These are phyloP conservation scores for Prosopocoilus inquinatus DNA, from an alignment of 2,888 invertebrate species.

Conservation along the genomic window DNA sequence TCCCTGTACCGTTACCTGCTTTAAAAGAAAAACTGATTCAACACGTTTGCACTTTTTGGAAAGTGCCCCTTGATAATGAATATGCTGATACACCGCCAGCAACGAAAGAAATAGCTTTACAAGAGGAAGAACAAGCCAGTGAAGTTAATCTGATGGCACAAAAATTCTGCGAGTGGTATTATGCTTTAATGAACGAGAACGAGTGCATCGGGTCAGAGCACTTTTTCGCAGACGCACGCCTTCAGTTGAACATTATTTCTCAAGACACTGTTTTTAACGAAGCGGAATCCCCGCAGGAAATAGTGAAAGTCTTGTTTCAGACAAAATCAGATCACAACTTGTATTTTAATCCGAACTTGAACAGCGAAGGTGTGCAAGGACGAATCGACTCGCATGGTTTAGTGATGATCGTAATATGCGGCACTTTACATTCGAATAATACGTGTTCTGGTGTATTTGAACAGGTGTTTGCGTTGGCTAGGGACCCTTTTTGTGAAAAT, in stretches of 20 bases:
- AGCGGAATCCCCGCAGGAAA: constrained; percentile 40
- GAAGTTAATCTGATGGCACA: constrained; percentile 52
- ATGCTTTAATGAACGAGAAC: constrained; percentile 49
- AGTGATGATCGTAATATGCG: constrained; percentile 60
- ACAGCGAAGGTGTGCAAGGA: constrained; percentile 57
- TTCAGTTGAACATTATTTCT: constrained; percentile 42
- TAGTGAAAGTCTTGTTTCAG: constrained; percentile 46
- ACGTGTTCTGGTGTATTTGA: constrained; percentile 63
- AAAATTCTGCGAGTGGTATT: constrained; percentile 62
- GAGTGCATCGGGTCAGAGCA: constrained; percentile 51
- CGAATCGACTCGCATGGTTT: constrained; percentile 62
- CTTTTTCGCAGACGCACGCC: constrained; percentile 56
- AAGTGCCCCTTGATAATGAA: constrained; percentile 3
- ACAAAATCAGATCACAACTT: constrained; percentile 51
- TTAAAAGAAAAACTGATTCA: constrained; percentile 55
- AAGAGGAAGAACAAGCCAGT: neutral
- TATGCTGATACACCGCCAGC: neutral
- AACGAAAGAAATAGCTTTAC: neutral
- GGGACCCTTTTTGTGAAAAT: constrained; percentile 61
- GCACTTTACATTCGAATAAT: constrained; percentile 58
- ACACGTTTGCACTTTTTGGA: constrained; percentile 52
- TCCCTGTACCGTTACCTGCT: constrained; percentile 50
- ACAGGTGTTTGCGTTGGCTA: constrained; percentile 61
- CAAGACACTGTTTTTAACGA: constrained; percentile 32
- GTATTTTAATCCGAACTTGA: constrained; percentile 61